A percentile compares a stretch with the other conserved stretches of the same genome.
Conservation (phyloP, 1,140 invertebrate species). For the Alviniconcha marisindica region DNA sequence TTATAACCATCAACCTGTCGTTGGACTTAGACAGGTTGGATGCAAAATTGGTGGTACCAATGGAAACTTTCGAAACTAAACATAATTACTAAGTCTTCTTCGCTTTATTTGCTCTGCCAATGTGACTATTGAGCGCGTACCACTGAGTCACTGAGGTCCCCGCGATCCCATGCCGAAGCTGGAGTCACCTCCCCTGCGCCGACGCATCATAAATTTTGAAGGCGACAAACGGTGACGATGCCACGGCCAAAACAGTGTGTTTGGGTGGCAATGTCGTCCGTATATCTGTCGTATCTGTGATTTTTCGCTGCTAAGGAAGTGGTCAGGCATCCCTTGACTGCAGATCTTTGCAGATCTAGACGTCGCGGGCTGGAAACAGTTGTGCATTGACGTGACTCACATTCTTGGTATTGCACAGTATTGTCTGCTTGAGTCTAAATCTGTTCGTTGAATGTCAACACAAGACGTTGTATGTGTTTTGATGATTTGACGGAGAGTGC, state of each 20-base stretch:
- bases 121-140: background rate
- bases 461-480: background rate
- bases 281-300: background rate
- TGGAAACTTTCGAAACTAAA: too few relatives aligned
- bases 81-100: background rate
- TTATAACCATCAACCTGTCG: too few relatives aligned
- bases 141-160: background rate
- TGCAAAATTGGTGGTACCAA: too few relatives aligned
- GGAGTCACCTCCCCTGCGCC: background rate
- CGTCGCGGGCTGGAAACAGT: too few relatives aligned
- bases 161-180: background rate
- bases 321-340: too few relatives aligned
- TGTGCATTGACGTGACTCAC: too few relatives aligned
- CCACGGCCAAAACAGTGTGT: background rate
- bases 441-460: background rate
- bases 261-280: background rate
- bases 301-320: too few relatives aligned
- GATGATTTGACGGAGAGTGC: background rate
- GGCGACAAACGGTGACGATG: conserved; percentile 18
- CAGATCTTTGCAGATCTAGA: too few relatives aligned
- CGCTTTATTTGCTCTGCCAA: background rate
- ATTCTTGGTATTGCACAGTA: too few relatives aligned
- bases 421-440: too few relatives aligned
- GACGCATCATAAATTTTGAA: conserved; percentile 7
- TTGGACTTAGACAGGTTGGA: too few relatives aligned